These are phyloP conservation scores for Umimayanthus chanpuru DNA, from an alignment of 92 coral and sea anemone genomes.

Conservation along the genomic window DNA sequence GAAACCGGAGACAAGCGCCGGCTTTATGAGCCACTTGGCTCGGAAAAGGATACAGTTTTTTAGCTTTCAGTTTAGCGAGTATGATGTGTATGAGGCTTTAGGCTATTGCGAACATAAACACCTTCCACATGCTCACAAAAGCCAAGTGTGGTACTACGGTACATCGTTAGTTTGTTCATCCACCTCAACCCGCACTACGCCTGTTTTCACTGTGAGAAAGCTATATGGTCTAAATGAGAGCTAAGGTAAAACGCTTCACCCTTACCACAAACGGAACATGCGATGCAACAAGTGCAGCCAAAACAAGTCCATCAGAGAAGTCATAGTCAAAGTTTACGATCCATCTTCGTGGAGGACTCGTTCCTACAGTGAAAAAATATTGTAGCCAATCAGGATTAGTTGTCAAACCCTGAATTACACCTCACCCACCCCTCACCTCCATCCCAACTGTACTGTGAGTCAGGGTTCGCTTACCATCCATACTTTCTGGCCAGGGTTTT, in stretches of 20 bases:
- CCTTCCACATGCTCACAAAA: too few species aligned
- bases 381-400: not conserved
- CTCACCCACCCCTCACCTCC: too few species aligned
- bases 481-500: conserved; percentile 79
- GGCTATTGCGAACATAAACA: too few species aligned
- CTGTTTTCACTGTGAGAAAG: not conserved
- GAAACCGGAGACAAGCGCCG: too few species aligned
- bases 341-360: conserved; percentile 92
- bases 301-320: conserved; percentile 95
- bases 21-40: too few species aligned
- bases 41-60: too few species aligned
- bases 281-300: conserved; percentile 89
- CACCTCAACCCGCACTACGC: not conserved
- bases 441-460: not conserved
- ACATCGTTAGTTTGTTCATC: not conserved
- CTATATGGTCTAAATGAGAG: not conserved
- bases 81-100: too few species aligned
- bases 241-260: not conserved
- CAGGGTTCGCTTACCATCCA: conserved; percentile 67
- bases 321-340: conserved; percentile 96
- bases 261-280: conserved; percentile 95
- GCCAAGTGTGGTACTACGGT: too few species aligned
- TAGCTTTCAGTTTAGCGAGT: too few species aligned
- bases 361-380: not conserved
- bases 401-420: not conserved